These are phyloP conservation scores for Calyptommatus sinebrachiatus DNA, from an alignment of 2,113 vertebrate genomes.

Conservation along the genomic window DNA sequence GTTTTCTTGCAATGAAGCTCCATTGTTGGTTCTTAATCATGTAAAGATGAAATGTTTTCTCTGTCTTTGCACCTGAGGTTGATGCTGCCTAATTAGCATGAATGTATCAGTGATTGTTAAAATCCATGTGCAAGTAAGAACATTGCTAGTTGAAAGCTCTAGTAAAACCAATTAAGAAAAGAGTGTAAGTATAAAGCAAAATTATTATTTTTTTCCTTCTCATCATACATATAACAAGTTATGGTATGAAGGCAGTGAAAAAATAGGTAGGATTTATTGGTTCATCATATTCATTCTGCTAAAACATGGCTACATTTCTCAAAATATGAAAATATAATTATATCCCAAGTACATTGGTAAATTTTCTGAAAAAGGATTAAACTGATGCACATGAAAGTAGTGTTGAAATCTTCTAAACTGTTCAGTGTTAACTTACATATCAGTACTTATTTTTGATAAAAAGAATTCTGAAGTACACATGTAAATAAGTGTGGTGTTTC, in stretches of 20 bases:
- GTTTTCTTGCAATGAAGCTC: conserved; percentile 43
- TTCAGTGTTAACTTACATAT: conserved; percentile 36
- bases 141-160: conserved; percentile 26
- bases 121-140: conserved; percentile 8
- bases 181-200: conserved; percentile 22
- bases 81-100: conserved; percentile 30
- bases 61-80: conserved; percentile 32
- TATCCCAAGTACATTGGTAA: conserved; percentile 26
- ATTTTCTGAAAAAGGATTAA: conserved; percentile 18
- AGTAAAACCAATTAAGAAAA: not conserved
- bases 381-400: conserved; percentile 27
- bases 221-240: conserved; percentile 24
- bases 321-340: conserved; percentile 27
- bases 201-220: conserved; percentile 3
- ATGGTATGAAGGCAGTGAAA: conserved; percentile 4
- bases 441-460: not conserved
- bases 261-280: conserved; percentile 18
- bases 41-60: conserved; percentile 18
- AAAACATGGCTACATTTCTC: conserved; percentile 2
- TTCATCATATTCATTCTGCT: conserved; percentile 7
- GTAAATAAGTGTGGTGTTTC: not conserved
- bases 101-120: conserved; percentile 32
- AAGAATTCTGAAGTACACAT: not conserved
- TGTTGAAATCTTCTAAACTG: not conserved
- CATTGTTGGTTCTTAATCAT: conserved; percentile 30